Percentiles rank a stretch among this genome's conserved stretches.
Conservation (phyloP, 2,888 invertebrate species). For the Hartigia nigra region DNA sequence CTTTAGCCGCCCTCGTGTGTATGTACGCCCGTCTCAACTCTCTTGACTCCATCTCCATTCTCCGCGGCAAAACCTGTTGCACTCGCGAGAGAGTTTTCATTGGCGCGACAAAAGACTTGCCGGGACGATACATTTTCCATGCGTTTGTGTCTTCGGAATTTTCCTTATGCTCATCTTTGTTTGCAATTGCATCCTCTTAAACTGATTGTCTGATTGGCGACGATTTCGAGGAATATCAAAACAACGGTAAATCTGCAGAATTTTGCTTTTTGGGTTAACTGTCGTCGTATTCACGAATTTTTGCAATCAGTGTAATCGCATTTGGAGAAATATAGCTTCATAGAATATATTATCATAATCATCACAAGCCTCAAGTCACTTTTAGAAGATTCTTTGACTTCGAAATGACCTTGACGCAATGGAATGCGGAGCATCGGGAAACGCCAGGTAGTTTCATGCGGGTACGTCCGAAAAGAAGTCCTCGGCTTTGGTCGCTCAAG, state of each 20-base stretch:
- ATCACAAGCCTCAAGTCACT: neutral
- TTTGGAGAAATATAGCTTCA: neutral
- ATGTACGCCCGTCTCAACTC: neutral
- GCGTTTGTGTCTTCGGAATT: neutral
- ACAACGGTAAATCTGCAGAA: neutral
- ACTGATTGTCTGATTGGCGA: neutral
- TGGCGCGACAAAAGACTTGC: neutral
- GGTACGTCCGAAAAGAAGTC: neutral
- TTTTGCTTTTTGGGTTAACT: neutral
- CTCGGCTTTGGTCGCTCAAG: neutral
- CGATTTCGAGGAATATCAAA: neutral
- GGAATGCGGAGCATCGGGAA: neutral
- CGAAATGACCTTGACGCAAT: neutral
- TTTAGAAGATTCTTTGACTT: neutral
- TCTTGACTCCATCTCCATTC: neutral
- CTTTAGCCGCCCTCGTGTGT: slow-evolving; percentile 40
- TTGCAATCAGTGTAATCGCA: neutral
- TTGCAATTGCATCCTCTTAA: neutral
- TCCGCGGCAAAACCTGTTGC: neutral
- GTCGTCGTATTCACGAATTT: neutral
- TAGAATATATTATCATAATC: neutral
- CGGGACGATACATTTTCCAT: neutral
- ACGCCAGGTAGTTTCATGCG: neutral
- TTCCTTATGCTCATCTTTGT: neutral
- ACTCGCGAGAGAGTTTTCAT: neutral